phyloP scores from a whole-genome alignment of 2,113 vertebrate species.

The Perognathus longimembris region DNA sequence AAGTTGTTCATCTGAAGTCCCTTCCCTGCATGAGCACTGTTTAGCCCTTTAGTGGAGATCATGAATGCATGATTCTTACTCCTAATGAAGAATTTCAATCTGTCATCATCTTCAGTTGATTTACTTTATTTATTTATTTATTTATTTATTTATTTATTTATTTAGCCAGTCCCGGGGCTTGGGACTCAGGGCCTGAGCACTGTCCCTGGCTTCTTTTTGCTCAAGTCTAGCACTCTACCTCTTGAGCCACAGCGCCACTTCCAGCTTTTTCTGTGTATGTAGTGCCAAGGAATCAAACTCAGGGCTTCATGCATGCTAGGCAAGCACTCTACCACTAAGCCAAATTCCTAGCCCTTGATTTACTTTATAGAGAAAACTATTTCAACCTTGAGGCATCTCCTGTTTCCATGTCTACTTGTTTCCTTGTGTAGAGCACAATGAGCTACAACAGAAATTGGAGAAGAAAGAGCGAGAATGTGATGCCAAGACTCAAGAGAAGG shows the following conservation, averaged over 20 bases:
- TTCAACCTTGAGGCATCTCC: not conserved
- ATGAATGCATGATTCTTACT: not conserved
- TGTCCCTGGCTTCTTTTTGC: too few species aligned
- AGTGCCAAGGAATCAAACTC: too few species aligned
- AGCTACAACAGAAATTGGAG: constrained; percentile 97
- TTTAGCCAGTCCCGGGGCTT: too few species aligned
- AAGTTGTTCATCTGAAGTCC: not conserved
- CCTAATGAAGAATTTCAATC: not conserved
- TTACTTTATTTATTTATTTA: too few species aligned
- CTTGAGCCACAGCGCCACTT: too few species aligned
- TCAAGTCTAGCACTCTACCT: too few species aligned
- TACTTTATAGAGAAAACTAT: not conserved
- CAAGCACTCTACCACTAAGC: too few species aligned
- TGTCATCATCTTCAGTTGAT: not conserved
- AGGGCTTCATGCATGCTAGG: too few species aligned
- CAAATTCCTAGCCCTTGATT: too few species aligned
- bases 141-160: too few species aligned
- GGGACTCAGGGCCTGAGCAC: too few species aligned
- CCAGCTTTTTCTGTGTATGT: too few species aligned
- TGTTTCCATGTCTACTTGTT: constrained; percentile 37
- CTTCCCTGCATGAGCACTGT: not conserved
- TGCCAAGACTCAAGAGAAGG: constrained; percentile 98
- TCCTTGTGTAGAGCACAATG: constrained; percentile 91
- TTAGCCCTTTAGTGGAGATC: not conserved
- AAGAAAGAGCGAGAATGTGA: constrained; percentile 99